Conservation (phyloP, 1,140 invertebrate species). For the Zaprionus ghesquierei region DNA sequence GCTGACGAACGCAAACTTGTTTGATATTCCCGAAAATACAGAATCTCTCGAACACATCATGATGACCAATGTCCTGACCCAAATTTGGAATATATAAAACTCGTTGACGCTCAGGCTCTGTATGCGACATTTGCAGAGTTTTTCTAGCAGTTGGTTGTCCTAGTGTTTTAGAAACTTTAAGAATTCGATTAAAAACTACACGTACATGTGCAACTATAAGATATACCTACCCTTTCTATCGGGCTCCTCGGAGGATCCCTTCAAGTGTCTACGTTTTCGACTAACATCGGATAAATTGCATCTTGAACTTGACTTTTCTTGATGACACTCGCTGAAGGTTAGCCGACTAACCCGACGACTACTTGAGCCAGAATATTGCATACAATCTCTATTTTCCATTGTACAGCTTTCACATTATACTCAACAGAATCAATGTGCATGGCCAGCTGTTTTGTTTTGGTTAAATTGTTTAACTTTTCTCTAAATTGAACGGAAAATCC, state of each 20-base stretch:
- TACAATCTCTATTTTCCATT: neutral
- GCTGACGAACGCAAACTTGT: constrained; percentile 2
- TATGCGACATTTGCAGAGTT: neutral
- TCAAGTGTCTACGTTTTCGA: neutral
- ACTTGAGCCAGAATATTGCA: neutral
- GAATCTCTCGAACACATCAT: constrained; percentile 14
- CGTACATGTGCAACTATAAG: neutral
- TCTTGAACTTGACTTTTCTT: neutral
- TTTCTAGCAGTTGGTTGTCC: neutral
- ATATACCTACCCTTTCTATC: neutral
- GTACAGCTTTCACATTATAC: neutral
- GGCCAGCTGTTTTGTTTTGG: neutral
- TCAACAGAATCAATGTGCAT: neutral
- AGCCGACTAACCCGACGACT: neutral
- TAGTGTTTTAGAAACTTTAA: neutral
- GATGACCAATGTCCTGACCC: neutral
- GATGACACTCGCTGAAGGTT: neutral
- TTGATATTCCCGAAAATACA: constrained; percentile 7
- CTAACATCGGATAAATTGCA: neutral
- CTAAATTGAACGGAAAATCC: neutral
- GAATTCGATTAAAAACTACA: neutral
- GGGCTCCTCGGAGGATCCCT: neutral
- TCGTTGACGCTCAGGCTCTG: neutral
- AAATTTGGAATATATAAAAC: constrained; percentile 5
- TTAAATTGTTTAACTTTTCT: neutral